A percentile compares a stretch with the other conserved stretches of the same genome.
These are phyloP conservation scores for Gadopsis marmoratus DNA, from an alignment of 2,797 vertebrate species.

Conservation along the genomic window DNA sequence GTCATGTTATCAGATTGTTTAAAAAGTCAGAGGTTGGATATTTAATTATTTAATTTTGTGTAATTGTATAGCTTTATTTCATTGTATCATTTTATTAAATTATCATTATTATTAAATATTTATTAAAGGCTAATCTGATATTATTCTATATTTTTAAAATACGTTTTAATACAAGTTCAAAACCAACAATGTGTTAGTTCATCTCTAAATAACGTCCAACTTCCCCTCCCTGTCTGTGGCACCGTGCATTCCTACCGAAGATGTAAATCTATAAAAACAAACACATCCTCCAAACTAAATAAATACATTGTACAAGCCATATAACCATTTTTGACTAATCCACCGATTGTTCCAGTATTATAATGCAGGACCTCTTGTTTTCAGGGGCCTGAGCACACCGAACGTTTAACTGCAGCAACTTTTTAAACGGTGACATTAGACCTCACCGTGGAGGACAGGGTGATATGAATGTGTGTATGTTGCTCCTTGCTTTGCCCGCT, in stretches of 20 bases:
- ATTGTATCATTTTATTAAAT: neutral
- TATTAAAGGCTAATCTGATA: neutral
- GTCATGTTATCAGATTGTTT: slow-evolving; percentile 30
- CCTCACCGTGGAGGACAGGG: slow-evolving; percentile 59
- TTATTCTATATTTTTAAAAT: neutral
- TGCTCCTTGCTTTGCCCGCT: slow-evolving; percentile 60
- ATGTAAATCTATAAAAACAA: neutral
- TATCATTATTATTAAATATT: neutral
- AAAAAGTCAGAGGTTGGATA: slow-evolving; percentile 11
- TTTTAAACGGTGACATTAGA: slow-evolving; percentile 67
- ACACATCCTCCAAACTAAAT: too few relatives aligned
- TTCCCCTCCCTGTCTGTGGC: neutral
- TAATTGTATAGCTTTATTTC: neutral
- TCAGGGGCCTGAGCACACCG: slow-evolving; percentile 4
- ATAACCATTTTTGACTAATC: neutral
- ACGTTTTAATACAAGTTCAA: too few relatives aligned
- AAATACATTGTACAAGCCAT: neutral
- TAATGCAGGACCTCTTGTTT: neutral
- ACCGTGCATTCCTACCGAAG: neutral
- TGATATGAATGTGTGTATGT: slow-evolving; percentile 61
- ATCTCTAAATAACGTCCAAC: neutral
- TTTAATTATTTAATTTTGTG: neutral
- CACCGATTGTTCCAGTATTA: too few relatives aligned
- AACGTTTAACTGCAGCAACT: slow-evolving; percentile 58
- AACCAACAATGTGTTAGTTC: neutral